Conservation (phyloP, 2,797 vertebrate genomes). For the Falco berigora region DNA sequence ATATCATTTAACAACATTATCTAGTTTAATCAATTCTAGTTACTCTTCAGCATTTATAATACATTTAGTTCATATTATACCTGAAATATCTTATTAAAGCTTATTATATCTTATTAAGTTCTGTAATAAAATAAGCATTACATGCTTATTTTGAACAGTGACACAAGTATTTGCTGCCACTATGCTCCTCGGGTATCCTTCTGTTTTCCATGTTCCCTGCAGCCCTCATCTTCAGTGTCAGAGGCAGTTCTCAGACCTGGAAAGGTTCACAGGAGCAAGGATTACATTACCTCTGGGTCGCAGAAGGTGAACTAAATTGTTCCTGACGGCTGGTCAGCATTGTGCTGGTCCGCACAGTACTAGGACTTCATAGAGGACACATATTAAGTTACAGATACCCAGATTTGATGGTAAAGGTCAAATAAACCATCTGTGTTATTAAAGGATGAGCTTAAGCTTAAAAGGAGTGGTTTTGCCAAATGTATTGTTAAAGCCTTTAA, state of each 20-base stretch:
- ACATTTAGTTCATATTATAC: slow-evolving; percentile 17
- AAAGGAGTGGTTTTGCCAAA: not conserved
- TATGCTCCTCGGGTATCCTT: not conserved
- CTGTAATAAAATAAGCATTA: slow-evolving; percentile 14
- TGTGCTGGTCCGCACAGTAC: not conserved
- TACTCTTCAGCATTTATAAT: slow-evolving; percentile 8
- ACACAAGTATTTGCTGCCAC: not conserved
- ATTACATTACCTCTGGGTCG: not conserved
- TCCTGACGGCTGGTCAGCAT: not conserved
- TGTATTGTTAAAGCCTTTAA: not conserved
- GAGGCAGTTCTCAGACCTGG: not conserved
- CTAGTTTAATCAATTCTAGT: slow-evolving; percentile 6
- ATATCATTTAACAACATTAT: not conserved
- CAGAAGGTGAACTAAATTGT: not conserved
- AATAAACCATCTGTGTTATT: not conserved
- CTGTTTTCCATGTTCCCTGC: not conserved
- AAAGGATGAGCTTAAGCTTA: not conserved
- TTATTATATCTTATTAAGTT: slow-evolving; percentile 17
- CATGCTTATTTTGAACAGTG: slow-evolving; percentile 13
- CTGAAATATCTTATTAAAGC: slow-evolving; percentile 14
- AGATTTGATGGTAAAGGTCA: not conserved
- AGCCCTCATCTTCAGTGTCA: not conserved
- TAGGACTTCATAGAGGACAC: not conserved
- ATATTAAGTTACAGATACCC: not conserved
- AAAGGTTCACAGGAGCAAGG: not conserved